These are phyloP conservation scores for Carpatolechia fugitivella DNA, from an alignment of 2,888 invertebrate species.

Conservation along the genomic window DNA sequence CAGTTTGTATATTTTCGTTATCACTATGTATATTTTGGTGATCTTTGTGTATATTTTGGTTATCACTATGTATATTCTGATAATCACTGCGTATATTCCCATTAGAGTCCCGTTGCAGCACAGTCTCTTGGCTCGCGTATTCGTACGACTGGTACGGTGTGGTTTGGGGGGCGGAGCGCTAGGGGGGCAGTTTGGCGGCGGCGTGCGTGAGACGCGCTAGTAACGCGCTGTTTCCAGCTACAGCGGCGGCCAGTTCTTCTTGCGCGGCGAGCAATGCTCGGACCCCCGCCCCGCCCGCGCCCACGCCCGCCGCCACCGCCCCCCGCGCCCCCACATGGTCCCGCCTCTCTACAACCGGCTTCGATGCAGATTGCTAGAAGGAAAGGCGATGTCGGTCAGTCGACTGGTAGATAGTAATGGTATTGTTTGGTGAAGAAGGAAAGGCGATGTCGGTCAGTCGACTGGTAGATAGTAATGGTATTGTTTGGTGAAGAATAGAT, in stretches of 20 bases:
- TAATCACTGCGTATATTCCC: too few relatives aligned
- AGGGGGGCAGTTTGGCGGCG: conserved; percentile 29
- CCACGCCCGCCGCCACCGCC: conserved; percentile 29
- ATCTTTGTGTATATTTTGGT: too few relatives aligned
- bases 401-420: too few relatives aligned
- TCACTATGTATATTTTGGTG: too few relatives aligned
- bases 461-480: too few relatives aligned
- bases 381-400: too few relatives aligned
- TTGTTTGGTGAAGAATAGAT: too few relatives aligned
- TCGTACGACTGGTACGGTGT: background rate
- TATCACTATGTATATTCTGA: too few relatives aligned
- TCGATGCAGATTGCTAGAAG: background rate
- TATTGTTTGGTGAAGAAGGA: too few relatives aligned
- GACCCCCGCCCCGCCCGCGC: conserved; percentile 77
- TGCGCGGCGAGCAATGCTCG: conserved; percentile 24
- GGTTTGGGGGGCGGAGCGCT: conserved; percentile 21
- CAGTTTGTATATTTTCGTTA: too few relatives aligned
- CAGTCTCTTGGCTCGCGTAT: background rate
- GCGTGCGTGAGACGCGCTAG: conserved; percentile 30
- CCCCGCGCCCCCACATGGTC: conserved; percentile 5
- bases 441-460: too few relatives aligned
- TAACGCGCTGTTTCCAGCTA: conserved; percentile 44
- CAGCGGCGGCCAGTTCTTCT: conserved; percentile 28
- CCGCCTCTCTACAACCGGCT: too few relatives aligned
- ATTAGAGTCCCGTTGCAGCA: background rate